These are phyloP conservation scores for Garrulus glandarius DNA, from an alignment of 2,797 vertebrate genomes.

Conservation along the genomic window DNA sequence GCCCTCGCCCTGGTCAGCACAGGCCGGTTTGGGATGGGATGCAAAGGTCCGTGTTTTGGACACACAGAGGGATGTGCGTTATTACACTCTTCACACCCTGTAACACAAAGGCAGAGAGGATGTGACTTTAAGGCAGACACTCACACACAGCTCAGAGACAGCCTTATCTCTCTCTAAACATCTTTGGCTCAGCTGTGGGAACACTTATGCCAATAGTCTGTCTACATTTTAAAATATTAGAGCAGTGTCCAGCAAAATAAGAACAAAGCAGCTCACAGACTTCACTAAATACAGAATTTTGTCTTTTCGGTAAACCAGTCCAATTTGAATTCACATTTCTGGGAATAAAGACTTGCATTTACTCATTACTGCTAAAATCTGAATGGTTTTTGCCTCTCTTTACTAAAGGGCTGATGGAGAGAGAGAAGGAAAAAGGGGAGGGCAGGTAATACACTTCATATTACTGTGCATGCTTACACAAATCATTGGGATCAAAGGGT, in stretches of 20 bases:
- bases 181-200: neutral
- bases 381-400: neutral
- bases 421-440: neutral
- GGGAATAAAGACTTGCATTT: neutral
- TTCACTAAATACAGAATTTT: neutral
- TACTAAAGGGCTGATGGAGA: neutral
- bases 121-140: neutral
- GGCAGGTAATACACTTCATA: neutral
- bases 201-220: neutral
- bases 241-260: neutral
- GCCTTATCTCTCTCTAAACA: neutral
- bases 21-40: conserved; percentile 91
- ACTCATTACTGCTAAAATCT: neutral
- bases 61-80: conserved; percentile 87
- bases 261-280: neutral
- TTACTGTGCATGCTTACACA: conserved; percentile 82
- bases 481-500: conserved; percentile 90
- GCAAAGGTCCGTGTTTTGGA: conserved; percentile 89
- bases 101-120: conserved; percentile 31
- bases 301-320: neutral
- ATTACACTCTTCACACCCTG: conserved; percentile 98
- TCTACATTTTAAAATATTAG: neutral
- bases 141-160: neutral
- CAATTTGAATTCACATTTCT: neutral
- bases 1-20: conserved; percentile 92